Evolutionary conservation across 2,888 invertebrate genomes (phyloP).

Genomic region (Sarcophaga subvicina): DNA sequence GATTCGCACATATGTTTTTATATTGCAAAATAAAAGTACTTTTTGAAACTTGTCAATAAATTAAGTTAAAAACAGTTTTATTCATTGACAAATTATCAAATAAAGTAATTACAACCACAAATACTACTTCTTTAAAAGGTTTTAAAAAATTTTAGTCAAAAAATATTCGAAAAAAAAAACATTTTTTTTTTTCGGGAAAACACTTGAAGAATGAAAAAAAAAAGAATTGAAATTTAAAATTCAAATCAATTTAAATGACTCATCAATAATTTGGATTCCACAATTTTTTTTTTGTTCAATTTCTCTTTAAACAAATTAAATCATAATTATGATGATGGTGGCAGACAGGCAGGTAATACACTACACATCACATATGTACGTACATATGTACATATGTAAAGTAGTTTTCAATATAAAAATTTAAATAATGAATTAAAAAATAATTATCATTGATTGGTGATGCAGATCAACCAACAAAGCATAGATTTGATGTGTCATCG

Average conservation of each 20-base stretch:
- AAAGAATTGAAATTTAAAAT: constrained; percentile 40
- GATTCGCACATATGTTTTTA: too few relatives aligned
- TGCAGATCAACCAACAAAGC: background rate
- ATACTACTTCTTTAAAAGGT: too few relatives aligned
- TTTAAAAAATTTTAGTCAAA: constrained; percentile 6
- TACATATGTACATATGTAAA: constrained; percentile 23
- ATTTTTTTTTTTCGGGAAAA: background rate
- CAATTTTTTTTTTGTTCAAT: constrained; percentile 25
- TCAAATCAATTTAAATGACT: constrained; percentile 71
- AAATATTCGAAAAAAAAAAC: background rate
- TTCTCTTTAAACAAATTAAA: constrained; percentile 67
- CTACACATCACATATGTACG: too few relatives aligned
- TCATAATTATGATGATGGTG: constrained; percentile 59
- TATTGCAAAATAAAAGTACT: too few relatives aligned
- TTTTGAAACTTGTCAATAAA: too few relatives aligned
- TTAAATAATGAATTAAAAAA: constrained; percentile 32
- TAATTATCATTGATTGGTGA: constrained; percentile 6
- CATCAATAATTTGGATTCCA: constrained; percentile 48
- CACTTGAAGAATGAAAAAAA: constrained; percentile 1
- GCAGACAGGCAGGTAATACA: too few relatives aligned
- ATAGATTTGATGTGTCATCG: constrained; percentile 48
- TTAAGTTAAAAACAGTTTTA: too few relatives aligned
- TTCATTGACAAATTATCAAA: background rate
- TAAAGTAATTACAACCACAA: background rate
- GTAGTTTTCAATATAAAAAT: constrained; percentile 29